These are phyloP conservation scores for Ictidomys tridecemlineatus DNA, from an alignment of 2,113 vertebrate species.

Conservation along the genomic window DNA sequence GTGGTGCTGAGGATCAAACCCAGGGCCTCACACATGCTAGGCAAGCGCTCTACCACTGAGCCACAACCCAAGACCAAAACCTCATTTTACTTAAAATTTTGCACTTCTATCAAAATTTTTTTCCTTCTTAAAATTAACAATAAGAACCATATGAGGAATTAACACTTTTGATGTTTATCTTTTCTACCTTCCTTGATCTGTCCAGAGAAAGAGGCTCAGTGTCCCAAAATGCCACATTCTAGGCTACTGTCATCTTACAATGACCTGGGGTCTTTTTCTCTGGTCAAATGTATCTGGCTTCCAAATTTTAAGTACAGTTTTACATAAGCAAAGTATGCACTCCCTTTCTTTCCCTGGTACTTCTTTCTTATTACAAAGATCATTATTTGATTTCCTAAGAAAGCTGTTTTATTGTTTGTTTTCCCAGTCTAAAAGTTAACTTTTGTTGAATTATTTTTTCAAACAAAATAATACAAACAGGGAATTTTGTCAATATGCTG, in stretches of 20 bases:
- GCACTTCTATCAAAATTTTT: background rate
- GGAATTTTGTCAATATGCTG: background rate
- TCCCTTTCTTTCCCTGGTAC: background rate
- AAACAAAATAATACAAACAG: background rate
- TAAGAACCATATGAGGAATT: background rate
- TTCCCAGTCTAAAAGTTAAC: background rate
- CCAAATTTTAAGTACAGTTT: conserved; percentile 35
- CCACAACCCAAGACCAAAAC: background rate
- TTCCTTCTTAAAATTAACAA: background rate
- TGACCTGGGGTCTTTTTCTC: background rate
- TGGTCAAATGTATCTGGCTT: background rate
- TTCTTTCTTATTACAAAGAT: background rate
- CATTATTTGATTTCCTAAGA: background rate
- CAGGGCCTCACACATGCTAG: too few relatives aligned
- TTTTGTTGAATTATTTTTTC: background rate
- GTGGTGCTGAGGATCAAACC: too few relatives aligned
- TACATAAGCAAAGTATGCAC: background rate
- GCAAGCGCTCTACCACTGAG: too few relatives aligned
- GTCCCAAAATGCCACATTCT: background rate
- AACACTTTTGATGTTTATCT: background rate
- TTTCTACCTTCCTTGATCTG: background rate
- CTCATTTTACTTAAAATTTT: background rate
- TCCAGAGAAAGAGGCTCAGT: background rate
- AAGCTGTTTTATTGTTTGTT: background rate
- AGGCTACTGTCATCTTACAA: background rate